Evolutionary conservation across 2,113 vertebrate genomes (phyloP).

Genomic region (Gnathonemus echidnorhynchus): DNA sequence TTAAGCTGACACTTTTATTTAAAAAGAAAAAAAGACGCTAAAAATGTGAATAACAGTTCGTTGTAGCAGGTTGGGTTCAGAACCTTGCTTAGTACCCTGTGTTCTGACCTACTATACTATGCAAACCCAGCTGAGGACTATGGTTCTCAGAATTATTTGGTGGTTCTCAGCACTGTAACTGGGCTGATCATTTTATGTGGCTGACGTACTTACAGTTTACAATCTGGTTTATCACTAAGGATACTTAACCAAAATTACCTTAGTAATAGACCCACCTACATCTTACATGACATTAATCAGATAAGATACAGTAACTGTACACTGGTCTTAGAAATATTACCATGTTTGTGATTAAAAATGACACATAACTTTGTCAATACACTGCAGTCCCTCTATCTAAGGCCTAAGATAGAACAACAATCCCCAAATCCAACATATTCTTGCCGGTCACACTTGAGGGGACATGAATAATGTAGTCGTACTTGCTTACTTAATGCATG

Average conservation of each 20-base stretch:
- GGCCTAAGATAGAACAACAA: too few relatives aligned
- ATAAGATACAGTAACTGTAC: background rate
- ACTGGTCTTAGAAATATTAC: background rate
- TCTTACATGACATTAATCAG: background rate
- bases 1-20: background rate
- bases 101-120: background rate
- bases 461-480: too few relatives aligned
- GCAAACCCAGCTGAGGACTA: background rate
- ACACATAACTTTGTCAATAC: background rate
- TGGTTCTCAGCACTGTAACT: background rate
- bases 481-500: too few relatives aligned
- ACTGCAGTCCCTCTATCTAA: background rate
- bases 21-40: background rate
- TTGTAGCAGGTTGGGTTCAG: background rate
- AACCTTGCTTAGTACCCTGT: background rate
- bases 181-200: background rate
- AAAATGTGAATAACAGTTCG: background rate
- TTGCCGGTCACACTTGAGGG: too few relatives aligned
- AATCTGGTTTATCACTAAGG: background rate
- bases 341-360: too few relatives aligned
- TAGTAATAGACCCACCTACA: background rate
- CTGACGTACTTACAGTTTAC: background rate
- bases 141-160: background rate
- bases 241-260: background rate
- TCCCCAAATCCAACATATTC: too few relatives aligned